Evolutionary conservation across 2,113 vertebrate genomes (phyloP).

Genomic region (Equus quagga): DNA sequence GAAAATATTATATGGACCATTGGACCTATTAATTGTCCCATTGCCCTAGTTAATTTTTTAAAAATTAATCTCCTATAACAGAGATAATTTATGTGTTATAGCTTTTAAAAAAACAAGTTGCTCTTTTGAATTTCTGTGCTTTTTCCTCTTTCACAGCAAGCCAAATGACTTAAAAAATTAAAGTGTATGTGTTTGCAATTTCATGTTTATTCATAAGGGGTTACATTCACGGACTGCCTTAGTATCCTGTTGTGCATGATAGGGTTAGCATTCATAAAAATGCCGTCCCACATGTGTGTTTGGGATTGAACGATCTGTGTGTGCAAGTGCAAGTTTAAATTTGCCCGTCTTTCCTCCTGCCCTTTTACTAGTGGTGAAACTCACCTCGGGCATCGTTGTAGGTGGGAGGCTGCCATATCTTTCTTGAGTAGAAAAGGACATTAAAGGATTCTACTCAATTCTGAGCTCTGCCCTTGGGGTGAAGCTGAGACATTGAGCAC

Average conservation of each 20-base stretch:
- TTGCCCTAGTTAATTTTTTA: conserved; percentile 91
- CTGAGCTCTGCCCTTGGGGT: not conserved
- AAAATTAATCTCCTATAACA: conserved; percentile 89
- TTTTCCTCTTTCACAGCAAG: conserved; percentile 83
- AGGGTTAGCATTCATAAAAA: conserved; percentile 75
- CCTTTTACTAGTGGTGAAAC: not conserved
- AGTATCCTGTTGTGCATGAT: conserved; percentile 69
- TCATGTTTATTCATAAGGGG: conserved; percentile 82
- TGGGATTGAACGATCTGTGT: conserved; percentile 5
- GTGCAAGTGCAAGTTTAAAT: conserved; percentile 50
- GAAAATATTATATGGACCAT: conserved; percentile 94
- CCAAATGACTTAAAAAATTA: conserved; percentile 88
- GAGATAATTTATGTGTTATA: conserved; percentile 89
- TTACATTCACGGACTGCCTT: conserved; percentile 76
- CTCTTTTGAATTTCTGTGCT: conserved; percentile 79
- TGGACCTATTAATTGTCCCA: conserved; percentile 95
- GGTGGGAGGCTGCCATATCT: not conserved
- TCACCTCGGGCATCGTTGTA: not conserved
- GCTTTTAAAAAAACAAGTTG: conserved; percentile 52
- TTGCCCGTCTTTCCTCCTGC: not conserved
- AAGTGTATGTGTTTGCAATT: conserved; percentile 83
- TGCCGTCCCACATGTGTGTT: not conserved
- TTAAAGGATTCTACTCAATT: not conserved
- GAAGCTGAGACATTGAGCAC: not conserved
- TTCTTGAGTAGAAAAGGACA: not conserved